A percentile compares a stretch with the other conserved stretches of the same genome.
Evolutionary conservation across 30 jellyfish, hydroid and myxozoan genomes (phyloP).

Genomic region (Aurelia coerulea): DNA sequence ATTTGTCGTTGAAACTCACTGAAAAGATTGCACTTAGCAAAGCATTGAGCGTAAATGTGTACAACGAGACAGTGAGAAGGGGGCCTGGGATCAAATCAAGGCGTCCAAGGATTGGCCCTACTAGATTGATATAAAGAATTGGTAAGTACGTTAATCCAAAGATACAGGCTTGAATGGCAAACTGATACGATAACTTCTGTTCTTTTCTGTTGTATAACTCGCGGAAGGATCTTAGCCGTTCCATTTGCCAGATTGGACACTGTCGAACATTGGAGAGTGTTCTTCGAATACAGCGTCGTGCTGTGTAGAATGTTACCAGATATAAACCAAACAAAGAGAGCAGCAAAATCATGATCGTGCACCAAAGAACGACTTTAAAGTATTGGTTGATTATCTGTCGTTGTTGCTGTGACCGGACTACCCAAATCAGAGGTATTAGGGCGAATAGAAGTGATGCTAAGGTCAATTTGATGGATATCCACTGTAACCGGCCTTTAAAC

Average conservation of each 20-base stretch:
- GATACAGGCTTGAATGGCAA: conserved; percentile 10
- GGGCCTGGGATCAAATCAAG: not conserved
- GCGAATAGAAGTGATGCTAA: not conserved
- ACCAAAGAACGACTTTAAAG: conserved; percentile 5
- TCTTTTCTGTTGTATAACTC: not conserved
- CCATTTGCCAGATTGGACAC: not conserved
- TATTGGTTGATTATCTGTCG: no score
- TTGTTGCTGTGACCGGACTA: not conserved
- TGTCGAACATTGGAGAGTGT: not conserved
- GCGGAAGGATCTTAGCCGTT: not conserved
- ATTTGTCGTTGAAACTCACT: not conserved
- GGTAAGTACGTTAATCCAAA: conserved; percentile 33
- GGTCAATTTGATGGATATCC: not conserved
- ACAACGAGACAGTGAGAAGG: conserved; percentile 5
- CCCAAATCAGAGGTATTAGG: conserved; percentile 24
- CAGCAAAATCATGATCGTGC: not conserved
- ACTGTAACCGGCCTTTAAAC: conserved; percentile 1
- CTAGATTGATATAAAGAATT: conserved; percentile 29
- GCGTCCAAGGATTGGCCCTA: conserved; percentile 5
- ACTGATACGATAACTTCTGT: conserved; percentile 28
- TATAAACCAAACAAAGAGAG: conserved; percentile 3
- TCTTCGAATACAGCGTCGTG: conserved; percentile 3
- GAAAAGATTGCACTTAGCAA: conserved; percentile 14
- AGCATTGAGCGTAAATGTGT: conserved; percentile 19
- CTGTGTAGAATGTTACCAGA: conserved; percentile 27